phyloP scores from a whole-genome alignment of 2,113 vertebrate genomes.

The Chloropsis cyanopogon region DNA sequence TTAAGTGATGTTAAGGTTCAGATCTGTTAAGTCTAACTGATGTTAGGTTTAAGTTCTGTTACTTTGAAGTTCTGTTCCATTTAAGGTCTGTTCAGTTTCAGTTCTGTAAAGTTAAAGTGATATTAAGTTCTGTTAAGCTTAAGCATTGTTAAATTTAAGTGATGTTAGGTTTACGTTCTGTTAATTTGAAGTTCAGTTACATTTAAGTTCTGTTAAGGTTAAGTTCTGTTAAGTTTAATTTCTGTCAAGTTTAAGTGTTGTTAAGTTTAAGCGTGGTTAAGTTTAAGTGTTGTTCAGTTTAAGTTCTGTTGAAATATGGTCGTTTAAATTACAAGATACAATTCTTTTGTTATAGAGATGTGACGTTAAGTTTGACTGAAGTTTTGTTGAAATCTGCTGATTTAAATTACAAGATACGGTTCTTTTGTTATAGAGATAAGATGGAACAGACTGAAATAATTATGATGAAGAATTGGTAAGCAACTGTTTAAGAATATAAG shows the following conservation, averaged over 20 bases:
- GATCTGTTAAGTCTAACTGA: too few species aligned
- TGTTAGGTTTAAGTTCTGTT: too few species aligned
- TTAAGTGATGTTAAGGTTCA: too few species aligned
- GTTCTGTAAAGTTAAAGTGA: neutral
- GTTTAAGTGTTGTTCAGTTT: neutral
- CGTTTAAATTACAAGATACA: neutral
- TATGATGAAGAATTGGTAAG: neutral
- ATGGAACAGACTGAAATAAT: neutral
- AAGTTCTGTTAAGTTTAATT: neutral
- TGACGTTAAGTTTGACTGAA: neutral
- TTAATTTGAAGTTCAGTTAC: neutral
- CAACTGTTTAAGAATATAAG: neutral
- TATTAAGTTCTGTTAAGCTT: neutral
- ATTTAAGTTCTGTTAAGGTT: neutral
- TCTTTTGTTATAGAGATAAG: neutral
- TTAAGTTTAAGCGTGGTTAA: neutral
- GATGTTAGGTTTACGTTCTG: neutral
- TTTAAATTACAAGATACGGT: neutral
- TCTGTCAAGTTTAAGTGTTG: neutral
- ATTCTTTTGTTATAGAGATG: neutral
- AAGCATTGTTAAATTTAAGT: too few species aligned
- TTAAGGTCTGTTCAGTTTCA: too few species aligned
- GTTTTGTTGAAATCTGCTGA: neutral
- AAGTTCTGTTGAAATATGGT: neutral
- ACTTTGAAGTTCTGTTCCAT: too few species aligned